Evolutionary conservation across 2,797 vertebrate species (phyloP).

Genomic region (Carduelis carduelis): DNA sequence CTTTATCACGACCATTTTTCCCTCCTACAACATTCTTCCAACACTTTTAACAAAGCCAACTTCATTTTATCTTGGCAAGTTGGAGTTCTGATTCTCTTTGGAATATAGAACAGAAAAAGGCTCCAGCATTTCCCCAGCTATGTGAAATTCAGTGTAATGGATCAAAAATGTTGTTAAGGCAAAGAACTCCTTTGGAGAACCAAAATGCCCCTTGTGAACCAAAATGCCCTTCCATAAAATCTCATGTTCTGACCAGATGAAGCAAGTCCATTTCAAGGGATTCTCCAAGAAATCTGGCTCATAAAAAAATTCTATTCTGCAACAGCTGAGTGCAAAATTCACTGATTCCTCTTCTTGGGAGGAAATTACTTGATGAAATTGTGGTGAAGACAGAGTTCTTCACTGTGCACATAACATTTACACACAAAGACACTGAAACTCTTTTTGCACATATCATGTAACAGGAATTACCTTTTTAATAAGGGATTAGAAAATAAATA

Average conservation of each 20-base stretch:
- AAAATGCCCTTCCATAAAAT: neutral
- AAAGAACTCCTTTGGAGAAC: neutral
- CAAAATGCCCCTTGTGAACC: neutral
- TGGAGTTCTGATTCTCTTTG: neutral
- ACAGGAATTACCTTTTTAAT: neutral
- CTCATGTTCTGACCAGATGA: neutral
- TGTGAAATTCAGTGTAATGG: neutral
- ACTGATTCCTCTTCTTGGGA: neutral
- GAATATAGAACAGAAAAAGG: neutral
- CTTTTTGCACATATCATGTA: neutral
- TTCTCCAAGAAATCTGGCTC: neutral
- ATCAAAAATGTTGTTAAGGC: neutral
- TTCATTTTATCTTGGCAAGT: neutral
- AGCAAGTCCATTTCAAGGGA: neutral
- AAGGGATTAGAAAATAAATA: neutral
- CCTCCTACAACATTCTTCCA: slow-evolving; percentile 32
- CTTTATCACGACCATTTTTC: slow-evolving; percentile 10
- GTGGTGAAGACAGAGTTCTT: neutral
- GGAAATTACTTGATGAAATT: neutral
- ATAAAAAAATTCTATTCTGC: neutral
- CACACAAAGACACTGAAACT: neutral
- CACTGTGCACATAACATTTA: neutral
- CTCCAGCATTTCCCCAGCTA: neutral
- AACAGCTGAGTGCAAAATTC: neutral
- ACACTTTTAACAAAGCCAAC: slow-evolving; percentile 26